Base-by-base conservation (phyloP, 2,113 vertebrate genomes). In the Lutjanus erythropterus region DNA sequence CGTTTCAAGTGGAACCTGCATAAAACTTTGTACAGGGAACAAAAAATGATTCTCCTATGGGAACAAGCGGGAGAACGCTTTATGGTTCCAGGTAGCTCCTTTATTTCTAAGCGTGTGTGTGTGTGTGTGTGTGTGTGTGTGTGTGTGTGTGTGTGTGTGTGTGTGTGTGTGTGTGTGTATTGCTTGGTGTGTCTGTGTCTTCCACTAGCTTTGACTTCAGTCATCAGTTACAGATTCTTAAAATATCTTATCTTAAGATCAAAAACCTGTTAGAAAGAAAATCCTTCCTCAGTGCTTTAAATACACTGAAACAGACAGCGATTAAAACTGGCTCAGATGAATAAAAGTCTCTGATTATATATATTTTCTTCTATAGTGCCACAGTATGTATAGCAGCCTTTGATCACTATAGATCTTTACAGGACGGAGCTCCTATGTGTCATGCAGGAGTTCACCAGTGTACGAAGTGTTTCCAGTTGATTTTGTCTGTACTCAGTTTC, bases 341-440 rank as follows among this genome's bases (percentile, higher is more conserved):
- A 61, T 50, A 52, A 11, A 4, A 39, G 16, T 5, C 27, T 39
- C 29, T 29, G 16, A 56, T 59, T 60, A 23, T 16, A 21, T 56
- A 15, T 33, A 27, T 39, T 19, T 19, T 7, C 15, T 52, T 25
- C 27, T 41, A 31, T 27, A 58, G 18, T 16, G 1, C 3, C 7
- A 11, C 31, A 15, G 61, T 81, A 55, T 81, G 69, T 62, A 55
- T 62, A 60, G 46, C 62, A 44, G 37, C 27, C 9, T 56, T 75
- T 75, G 39, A 75, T 75, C 49, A 29, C 6, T 4, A 27, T 33
- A 10, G 21, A 27, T 4, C 61, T 50, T 50, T 41, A 39, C 39
- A 49, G 14, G 59, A 58, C 41, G 12, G 14, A 47, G 23, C 33
- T 27, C 3, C 16, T 23, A 8, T 37, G 25, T 53, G 39, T 25